Base-by-base conservation (phyloP, 2,888 invertebrate species). In the Ormyrus thymus region DNA sequence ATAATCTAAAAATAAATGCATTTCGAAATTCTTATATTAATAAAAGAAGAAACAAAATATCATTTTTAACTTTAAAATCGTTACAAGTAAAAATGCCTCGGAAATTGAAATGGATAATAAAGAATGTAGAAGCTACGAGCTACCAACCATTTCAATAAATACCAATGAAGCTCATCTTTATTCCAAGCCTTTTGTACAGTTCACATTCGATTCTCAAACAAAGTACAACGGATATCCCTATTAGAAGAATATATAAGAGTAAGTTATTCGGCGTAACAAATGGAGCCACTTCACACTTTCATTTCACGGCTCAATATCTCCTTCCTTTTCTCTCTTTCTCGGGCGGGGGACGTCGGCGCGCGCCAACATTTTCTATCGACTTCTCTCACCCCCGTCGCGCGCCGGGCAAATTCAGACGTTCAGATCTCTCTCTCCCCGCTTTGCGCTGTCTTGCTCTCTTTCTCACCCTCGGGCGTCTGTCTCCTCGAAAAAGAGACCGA, bases 251-350 rank as follows among this genome's bases (percentile, higher is more conserved):
- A 51, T 66, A 46, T 51, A 58, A 65, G 43, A 72, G 72, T 77
- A 61, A 77, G 72, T 72, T 77, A 72, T 77, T 61, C 55, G 65
- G 53, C 66, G 69, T 77, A 72, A 77, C 66, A 77, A 77, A 77
- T 77, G 66, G 66, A 66, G 66, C 71, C 77, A 71, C 61, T 77
- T 72, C 65, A 66, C 77, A 71, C 77, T 72, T 77, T 77, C 71
- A 77, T 77, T 66, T 77, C 66, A 15, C 65, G 53, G 72, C 72
- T 77, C 76, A 71, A 77, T 77, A 77, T 77, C 76, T 50, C 56
- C 29, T n/a, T 15, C 48, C 6, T 13, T 3, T 7, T 43, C 58
- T 51, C 46, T 56, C 69, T 7, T 48, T 56, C 55, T 73, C 68
- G 45, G 58, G 29, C 1, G 45, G 45, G 61, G 61, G 6, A 45